Percentiles rank a stretch among this genome's conserved stretches.
These are phyloP conservation scores for Eulemur rubriventer DNA, from an alignment of 2,797 vertebrate species.

Conservation along the genomic window DNA sequence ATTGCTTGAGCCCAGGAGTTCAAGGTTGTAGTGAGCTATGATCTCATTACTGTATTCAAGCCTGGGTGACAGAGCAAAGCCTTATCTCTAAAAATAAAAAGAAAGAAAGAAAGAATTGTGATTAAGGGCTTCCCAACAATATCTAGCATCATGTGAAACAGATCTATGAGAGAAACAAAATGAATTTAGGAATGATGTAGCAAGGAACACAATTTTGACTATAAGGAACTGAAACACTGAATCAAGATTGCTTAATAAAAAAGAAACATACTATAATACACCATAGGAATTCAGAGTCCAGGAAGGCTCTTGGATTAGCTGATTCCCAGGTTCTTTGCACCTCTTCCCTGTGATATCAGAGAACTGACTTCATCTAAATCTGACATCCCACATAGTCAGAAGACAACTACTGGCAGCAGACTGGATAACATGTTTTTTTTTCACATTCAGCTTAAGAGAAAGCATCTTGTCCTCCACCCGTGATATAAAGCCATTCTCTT, in stretches of 20 bases:
- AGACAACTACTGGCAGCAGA: neutral
- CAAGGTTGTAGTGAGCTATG: neutral
- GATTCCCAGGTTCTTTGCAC: neutral
- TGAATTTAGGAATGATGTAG: neutral
- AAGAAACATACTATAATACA: neutral
- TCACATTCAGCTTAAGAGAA: neutral
- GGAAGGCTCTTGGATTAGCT: neutral
- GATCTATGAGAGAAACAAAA: neutral
- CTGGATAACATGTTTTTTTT: neutral
- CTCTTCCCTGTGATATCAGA: neutral
- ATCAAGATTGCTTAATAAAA: neutral
- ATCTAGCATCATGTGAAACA: neutral
- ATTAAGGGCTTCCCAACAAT: slow-evolving; percentile 25
- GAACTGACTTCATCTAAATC: neutral
- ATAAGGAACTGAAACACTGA: neutral
- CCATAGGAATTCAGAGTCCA: neutral
- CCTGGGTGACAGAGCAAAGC: too few species aligned
- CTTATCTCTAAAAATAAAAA: too few species aligned
- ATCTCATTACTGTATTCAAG: neutral
- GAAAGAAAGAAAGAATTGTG: neutral
- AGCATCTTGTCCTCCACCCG: neutral
- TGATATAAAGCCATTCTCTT: neutral
- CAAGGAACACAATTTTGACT: neutral
- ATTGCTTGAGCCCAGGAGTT: neutral
- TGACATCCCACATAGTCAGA: neutral